Conservation (phyloP, 2,797 vertebrate genomes). For the Pygocentrus nattereri region DNA sequence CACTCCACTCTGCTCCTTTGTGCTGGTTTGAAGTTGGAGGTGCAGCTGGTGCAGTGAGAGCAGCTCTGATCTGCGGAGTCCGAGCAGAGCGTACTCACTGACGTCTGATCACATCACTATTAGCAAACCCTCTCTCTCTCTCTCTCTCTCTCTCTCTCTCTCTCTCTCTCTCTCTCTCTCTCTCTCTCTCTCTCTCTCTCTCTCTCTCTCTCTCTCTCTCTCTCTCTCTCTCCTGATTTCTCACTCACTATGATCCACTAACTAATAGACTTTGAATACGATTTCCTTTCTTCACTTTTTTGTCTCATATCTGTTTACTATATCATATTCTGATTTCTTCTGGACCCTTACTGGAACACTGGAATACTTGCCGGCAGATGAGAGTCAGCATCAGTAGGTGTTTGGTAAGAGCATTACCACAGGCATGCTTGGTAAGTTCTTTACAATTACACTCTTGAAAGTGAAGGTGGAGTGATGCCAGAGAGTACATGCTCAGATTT, state of each 20-base stretch:
- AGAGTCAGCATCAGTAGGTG: neutral
- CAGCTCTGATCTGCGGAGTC: neutral
- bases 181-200: neutral
- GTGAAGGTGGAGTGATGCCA: neutral
- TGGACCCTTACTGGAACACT: slow-evolving; percentile 3
- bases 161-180: neutral
- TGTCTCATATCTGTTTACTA: neutral
- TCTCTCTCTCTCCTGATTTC: neutral
- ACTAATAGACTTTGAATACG: neutral
- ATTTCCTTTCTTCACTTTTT: no score
- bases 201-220: neutral
- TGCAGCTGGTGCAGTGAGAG: neutral
- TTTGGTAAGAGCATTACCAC: neutral
- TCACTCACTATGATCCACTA: neutral
- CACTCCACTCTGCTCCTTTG: no score
- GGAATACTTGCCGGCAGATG: neutral
- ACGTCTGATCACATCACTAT: neutral
- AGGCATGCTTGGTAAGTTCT: neutral
- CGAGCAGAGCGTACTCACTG: neutral
- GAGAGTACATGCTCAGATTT: no score
- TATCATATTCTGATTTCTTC: neutral
- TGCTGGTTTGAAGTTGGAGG: neutral
- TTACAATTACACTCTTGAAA: neutral
- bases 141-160: slow-evolving; percentile 12
- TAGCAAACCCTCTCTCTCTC: neutral